Evolutionary conservation across 2,797 vertebrate species (phyloP), one percentile per base, ranked within the genome.

Genomic region (Lemur catta): DNA sequence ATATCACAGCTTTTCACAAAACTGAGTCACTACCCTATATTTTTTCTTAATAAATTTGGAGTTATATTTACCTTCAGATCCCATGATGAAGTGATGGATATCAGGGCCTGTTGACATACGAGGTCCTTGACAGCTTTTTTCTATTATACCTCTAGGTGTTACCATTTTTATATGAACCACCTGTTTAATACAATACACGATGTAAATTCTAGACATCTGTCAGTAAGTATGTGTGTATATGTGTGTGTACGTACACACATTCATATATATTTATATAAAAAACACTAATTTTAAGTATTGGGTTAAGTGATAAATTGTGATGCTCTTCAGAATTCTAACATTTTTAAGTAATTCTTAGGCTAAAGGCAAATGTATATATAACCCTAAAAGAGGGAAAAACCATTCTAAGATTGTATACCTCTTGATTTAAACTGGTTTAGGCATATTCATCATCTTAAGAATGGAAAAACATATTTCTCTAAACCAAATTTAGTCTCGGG

Each of bases 71-170:
- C 99, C 99, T 99, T 99, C 99, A 88, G 99, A 99, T 98, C 99
- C 99, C 99, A 99, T 98, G 98, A 99, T 99, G 98, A 99, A 99
- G 98, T 99, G 99, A 98, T 99, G 99, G 96, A 99, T 98, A 97
- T 99, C 99, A 1, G 99, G 99, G 94, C 99, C 99, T 0, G 99
- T 99, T 97, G 99, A 99, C 99, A 99, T 99, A 96, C 99, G 99
- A 67, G 99, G 99, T 95, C 99, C 99, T 98, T 99, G 99, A 98
- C 99, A 99, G 98, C 99, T 99, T 99, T 99, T 99, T 98, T 99
- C 99, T 96, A 99, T 99, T 98, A 99, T 98, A 85, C 99, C 99
- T 98, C 97, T 99, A 91, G 99, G 99, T 96, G 99, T 99, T 98
- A 99, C 99, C 99, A 99, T 99, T 99, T 99, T 99, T 98, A 99